A percentile compares a stretch with the other conserved stretches of the same genome.
Conservation (phyloP, 2,113 vertebrate species). For the Trematocara macrostoma region DNA sequence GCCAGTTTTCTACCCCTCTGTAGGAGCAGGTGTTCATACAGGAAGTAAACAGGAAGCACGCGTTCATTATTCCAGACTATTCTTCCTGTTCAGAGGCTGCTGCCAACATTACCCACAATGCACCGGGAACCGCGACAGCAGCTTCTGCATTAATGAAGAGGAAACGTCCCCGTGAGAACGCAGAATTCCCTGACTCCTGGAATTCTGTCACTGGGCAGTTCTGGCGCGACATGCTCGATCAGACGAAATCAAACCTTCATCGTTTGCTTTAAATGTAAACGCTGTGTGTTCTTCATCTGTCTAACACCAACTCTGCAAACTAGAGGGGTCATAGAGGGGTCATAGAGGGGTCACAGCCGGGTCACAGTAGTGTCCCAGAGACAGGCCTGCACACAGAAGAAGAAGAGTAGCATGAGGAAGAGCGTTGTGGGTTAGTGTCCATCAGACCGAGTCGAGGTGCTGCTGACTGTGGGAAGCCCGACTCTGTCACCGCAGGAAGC, state of each 20-base stretch:
- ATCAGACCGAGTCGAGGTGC: rapidly evolving
- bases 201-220: not conserved
- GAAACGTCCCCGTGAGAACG: not conserved
- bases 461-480: not conserved
- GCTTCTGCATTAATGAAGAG: not conserved
- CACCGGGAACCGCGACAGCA: not conserved
- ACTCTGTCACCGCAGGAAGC: not conserved
- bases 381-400: not conserved
- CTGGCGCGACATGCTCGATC: rapidly evolving
- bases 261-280: not conserved
- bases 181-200: not conserved
- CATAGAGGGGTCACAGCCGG: not conserved
- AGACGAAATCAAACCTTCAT: not conserved
- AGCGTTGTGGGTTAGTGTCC: not conserved
- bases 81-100: not conserved
- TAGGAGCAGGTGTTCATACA: not conserved
- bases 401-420: not conserved
- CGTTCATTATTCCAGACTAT: not conserved
- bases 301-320: not conserved
- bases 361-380: not conserved
- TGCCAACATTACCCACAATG: not conserved
- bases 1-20: not conserved
- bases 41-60: not conserved
- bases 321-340: not conserved
- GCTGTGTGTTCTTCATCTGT: not conserved